Conservation (phyloP, 2,113 vertebrate species). For the Macheiramphus alcinus region DNA sequence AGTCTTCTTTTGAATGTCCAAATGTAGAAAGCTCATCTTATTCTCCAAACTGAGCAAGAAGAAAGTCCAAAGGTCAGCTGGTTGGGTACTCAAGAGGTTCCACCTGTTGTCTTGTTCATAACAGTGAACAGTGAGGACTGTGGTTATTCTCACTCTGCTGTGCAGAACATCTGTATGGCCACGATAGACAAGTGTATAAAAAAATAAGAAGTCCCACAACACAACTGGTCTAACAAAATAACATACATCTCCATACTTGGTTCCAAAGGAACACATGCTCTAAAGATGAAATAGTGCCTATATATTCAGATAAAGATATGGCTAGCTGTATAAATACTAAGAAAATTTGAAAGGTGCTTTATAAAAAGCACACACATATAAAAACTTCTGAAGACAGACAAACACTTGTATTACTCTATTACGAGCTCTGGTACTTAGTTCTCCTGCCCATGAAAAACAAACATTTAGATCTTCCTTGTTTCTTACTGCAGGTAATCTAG, state of each 20-base stretch:
- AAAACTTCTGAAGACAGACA: not conserved
- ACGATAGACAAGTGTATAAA: not conserved
- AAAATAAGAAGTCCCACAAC: not conserved
- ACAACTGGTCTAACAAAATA: not conserved
- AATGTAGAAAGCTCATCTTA: not conserved
- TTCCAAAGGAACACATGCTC: not conserved
- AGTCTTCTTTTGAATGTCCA: not conserved
- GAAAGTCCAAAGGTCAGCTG: not conserved
- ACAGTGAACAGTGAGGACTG: not conserved
- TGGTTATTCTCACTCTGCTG: not conserved
- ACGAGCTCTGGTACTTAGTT: not conserved
- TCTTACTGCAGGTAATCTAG: not conserved
- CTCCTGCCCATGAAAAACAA: not conserved
- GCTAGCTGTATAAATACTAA: not conserved
- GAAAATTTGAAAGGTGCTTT: not conserved
- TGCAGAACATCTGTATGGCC: not conserved
- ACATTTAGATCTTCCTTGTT: not conserved
- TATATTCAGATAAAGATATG: not conserved
- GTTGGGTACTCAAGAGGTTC: not conserved
- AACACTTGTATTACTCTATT: not conserved
- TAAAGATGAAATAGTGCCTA: not conserved
- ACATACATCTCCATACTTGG: not conserved
- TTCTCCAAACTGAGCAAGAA: not conserved
- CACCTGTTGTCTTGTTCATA: not conserved
- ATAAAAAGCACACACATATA: not conserved